Evolutionary conservation across 2,888 invertebrate genomes (phyloP), one percentile per base, ranked within the genome.

Genomic region (Acleris sparsana): DNA sequence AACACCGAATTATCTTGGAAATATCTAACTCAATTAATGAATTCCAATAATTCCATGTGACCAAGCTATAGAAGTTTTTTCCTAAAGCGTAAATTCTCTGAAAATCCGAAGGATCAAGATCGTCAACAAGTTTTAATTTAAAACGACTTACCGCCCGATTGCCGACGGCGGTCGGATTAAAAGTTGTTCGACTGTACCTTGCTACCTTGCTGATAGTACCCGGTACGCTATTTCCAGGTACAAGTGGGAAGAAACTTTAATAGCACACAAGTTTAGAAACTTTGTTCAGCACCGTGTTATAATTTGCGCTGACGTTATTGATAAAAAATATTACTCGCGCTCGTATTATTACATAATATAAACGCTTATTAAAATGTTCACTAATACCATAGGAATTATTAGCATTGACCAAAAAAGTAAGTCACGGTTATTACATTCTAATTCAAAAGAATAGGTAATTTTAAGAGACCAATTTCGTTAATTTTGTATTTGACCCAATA

Each of bases 131-230:
- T 86, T 86, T 87, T 87, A 87, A 87, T 88, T 86, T 87, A 87
- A 85, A 87, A 82, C 84, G 87, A 85, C 87, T 88, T 87, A 87
- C 81, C 80, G 84, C 79, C 73, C 83, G 80, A 86, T 84, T 84
- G 84, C 85, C 80, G 78, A 62, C 80, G 82, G 82, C 75, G 72
- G 72, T 69, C 53, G 84, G 86, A 85, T 88, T 87, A 85, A 82
- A 87, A 85, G 81, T 87, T 84, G 73, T 73, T 76, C 76, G 67
- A 71, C 72, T 69, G 67, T 77, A 75, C 76, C 75, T 78, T 74
- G 48, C 60, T 65, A 67, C 69, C 67, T 67, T 49, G 9, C 58
- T 39, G 25, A 17, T 60, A 43, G 33, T 60, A 49, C 29, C 46
- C 17, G 58, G 22, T 62, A 59, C 53, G 29, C 63, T 59, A 62